Percentiles rank a stretch among this genome's conserved stretches.
Evolutionary conservation across 2,113 vertebrate genomes (phyloP).

Genomic region (Sphaerodactylus townsendi): DNA sequence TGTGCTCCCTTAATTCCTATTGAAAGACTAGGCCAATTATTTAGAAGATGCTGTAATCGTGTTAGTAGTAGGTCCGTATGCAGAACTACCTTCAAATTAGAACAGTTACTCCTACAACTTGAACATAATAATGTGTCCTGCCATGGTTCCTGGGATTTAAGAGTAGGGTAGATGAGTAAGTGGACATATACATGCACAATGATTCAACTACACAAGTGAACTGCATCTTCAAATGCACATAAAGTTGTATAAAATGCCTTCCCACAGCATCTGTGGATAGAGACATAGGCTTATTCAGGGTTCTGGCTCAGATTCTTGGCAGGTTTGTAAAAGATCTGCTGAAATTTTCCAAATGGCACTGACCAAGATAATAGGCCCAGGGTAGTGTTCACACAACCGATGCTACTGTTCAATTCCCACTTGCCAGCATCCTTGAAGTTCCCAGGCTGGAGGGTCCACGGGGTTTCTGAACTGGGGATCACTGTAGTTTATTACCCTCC

Average conservation of each 20-base stretch:
- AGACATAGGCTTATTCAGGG: neutral
- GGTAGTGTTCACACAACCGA: neutral
- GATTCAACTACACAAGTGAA: neutral
- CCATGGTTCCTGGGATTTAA: neutral
- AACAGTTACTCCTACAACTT: neutral
- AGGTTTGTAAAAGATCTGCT: neutral
- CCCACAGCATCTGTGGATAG: neutral
- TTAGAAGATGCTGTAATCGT: slow-evolving; percentile 10
- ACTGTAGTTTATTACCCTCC: neutral
- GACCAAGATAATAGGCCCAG: neutral
- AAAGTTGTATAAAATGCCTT: neutral
- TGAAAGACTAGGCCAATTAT: slow-evolving; percentile 15
- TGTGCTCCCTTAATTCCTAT: slow-evolving; percentile 7
- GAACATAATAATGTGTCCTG: neutral
- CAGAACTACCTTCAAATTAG: slow-evolving; percentile 3
- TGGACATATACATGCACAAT: neutral
- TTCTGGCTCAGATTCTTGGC: neutral
- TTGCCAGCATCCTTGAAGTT: neutral
- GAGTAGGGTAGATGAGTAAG: neutral
- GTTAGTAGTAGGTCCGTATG: neutral
- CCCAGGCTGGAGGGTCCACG: neutral
- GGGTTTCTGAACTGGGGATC: too few relatives aligned
- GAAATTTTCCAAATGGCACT: neutral
- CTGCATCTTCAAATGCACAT: neutral
- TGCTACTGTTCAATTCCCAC: neutral